Conservation (phyloP, 2,888 invertebrate genomes). For the Nemotelus nigrinus region DNA sequence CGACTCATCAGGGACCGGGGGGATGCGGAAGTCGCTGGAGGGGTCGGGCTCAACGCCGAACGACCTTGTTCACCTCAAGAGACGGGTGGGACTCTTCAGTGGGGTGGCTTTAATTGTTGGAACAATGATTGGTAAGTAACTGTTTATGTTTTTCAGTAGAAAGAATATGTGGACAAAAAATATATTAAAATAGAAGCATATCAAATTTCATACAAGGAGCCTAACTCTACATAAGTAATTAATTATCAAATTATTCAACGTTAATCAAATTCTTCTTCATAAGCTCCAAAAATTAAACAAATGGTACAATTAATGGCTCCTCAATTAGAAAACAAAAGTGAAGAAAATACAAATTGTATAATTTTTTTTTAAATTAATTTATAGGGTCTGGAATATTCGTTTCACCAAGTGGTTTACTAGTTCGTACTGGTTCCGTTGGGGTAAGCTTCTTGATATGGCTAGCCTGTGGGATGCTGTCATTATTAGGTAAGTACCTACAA, state of each 20-base stretch:
- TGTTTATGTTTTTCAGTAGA: not conserved
- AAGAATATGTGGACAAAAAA: no score
- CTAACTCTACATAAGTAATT: not conserved
- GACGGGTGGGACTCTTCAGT: slow-evolving; percentile 98
- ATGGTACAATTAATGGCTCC: not conserved
- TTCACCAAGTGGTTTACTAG: slow-evolving; percentile 93
- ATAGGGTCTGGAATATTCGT: slow-evolving; percentile 98
- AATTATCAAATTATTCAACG: slow-evolving; percentile 42
- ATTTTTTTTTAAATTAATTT: not conserved
- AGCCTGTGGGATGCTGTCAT: slow-evolving; percentile 89
- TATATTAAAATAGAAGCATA: no score
- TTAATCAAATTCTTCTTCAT: no score
- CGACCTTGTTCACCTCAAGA: slow-evolving; percentile 98
- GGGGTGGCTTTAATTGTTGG: slow-evolving; percentile 99
- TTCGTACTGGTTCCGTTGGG: slow-evolving; percentile 92
- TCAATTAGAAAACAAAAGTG: not conserved
- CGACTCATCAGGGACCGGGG: slow-evolving; percentile 67
- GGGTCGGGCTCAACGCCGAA: slow-evolving; percentile 93
- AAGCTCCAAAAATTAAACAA: no score
- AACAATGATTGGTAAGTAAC: slow-evolving; percentile 91
- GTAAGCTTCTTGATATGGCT: slow-evolving; percentile 95
- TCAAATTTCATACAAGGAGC: no score
- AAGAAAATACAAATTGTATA: not conserved
- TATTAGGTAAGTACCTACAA: slow-evolving; percentile 76
- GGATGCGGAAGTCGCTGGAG: slow-evolving; percentile 75